These are phyloP conservation scores for Margarornis squamiger DNA, from an alignment of 2,797 vertebrate species.

Conservation along the genomic window DNA sequence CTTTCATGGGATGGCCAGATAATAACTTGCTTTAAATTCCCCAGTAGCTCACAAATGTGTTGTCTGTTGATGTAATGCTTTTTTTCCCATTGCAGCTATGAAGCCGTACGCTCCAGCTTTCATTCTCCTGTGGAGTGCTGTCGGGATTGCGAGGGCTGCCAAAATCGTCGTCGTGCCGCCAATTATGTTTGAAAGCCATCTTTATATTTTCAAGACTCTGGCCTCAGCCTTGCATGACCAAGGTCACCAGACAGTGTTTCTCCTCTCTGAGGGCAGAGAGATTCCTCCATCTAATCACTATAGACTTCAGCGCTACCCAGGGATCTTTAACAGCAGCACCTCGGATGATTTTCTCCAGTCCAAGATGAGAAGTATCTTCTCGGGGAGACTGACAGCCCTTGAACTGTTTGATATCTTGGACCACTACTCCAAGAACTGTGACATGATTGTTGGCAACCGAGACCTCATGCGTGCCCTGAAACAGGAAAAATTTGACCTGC, in stretches of 20 bases:
- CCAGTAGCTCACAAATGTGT: not conserved
- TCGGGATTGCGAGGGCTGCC: constrained; percentile 83
- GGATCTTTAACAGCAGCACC: constrained; percentile 95
- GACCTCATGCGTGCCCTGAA: constrained; percentile 86
- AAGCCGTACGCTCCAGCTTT: constrained; percentile 82
- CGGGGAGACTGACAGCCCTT: constrained; percentile 90
- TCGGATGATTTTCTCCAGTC: constrained; percentile 95
- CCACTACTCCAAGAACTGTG: constrained; percentile 96
- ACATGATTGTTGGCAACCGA: constrained; percentile 89
- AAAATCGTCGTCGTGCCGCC: constrained; percentile 97
- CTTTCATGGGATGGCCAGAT: not conserved
- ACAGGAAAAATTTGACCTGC: constrained; percentile 89
- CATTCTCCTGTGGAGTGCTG: constrained; percentile 82
- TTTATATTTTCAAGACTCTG: constrained; percentile 98
- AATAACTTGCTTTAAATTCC: not conserved
- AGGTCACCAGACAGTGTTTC: constrained; percentile 91
- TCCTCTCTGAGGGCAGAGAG: constrained; percentile 93
- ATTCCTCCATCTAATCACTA: constrained; percentile 89
- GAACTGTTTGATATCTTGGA: constrained; percentile 97
- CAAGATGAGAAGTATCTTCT: constrained; percentile 97
- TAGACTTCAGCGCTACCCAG: constrained; percentile 91
- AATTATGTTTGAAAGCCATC: constrained; percentile 99
- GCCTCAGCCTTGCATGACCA: constrained; percentile 89
- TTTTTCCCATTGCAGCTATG: constrained; percentile 87
- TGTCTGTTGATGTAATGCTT: constrained; percentile 35